A percentile compares a stretch with the other conserved stretches of the same genome.
Conservation (phyloP, 2,888 invertebrate genomes). For the Thyatira batis region DNA sequence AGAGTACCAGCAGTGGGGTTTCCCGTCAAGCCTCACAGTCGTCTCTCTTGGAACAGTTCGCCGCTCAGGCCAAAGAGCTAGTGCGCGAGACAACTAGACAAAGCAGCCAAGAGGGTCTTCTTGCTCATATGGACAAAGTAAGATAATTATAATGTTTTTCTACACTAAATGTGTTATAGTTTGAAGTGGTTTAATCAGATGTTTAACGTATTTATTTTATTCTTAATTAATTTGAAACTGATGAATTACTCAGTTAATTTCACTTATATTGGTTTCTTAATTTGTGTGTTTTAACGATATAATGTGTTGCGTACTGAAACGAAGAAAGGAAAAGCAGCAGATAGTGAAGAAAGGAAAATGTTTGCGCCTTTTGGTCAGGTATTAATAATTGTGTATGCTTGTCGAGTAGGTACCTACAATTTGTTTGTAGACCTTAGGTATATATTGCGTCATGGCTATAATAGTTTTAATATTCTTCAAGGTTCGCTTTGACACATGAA, state of each 20-base stretch:
- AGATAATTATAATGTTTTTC: slow-evolving; percentile 1
- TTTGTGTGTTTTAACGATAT: slow-evolving; percentile 30
- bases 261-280: slow-evolving; percentile 9
- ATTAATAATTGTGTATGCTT: slow-evolving; percentile 38
- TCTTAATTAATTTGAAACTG: too few relatives aligned
- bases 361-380: slow-evolving; percentile 93
- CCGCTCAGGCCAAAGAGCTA: slow-evolving; percentile 93
- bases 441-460: too few relatives aligned
- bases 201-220: slow-evolving; percentile 16
- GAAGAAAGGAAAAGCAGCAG: slow-evolving; percentile 90
- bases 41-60: slow-evolving; percentile 93
- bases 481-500: background rate
- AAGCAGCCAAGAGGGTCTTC: slow-evolving; percentile 93
- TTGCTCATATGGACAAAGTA: slow-evolving; percentile 96
- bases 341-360: slow-evolving; percentile 88
- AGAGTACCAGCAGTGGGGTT: slow-evolving; percentile 67
- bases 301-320: slow-evolving; percentile 41
- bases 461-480: background rate
- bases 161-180: slow-evolving; percentile 7
- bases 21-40: slow-evolving; percentile 91
- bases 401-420: background rate
- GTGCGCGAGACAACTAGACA: slow-evolving; percentile 94
- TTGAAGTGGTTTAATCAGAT: slow-evolving; percentile 20
- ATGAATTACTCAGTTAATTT: slow-evolving; percentile 16
- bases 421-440: background rate